Percentiles rank a stretch among this genome's conserved stretches.
These are phyloP conservation scores for Pterostichus madidus DNA, from an alignment of 2,888 invertebrate species.

Conservation along the genomic window DNA sequence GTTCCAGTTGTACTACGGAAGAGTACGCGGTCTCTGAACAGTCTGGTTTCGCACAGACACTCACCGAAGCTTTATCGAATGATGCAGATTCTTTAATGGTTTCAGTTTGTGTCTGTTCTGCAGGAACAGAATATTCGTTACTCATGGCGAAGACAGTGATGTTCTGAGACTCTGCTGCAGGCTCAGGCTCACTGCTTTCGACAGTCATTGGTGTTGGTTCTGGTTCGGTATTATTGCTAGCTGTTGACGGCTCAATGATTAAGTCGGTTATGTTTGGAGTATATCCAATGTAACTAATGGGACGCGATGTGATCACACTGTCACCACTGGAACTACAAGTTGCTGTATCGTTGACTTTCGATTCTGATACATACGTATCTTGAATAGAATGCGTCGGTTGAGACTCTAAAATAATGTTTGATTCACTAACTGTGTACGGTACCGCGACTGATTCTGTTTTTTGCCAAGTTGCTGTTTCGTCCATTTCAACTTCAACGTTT, in stretches of 20 bases:
- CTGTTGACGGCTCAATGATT: conserved; percentile 50
- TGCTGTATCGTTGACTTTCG: conserved; percentile 66
- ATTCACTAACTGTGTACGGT: conserved; percentile 71
- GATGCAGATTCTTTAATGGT: neutral
- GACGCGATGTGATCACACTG: conserved; percentile 71
- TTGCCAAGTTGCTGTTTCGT: conserved; percentile 76
- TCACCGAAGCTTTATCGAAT: no score
- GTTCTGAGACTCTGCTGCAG: conserved; percentile 37
- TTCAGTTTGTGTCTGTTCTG: conserved; percentile 31
- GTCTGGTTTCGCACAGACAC: neutral
- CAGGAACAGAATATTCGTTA: conserved; percentile 1
- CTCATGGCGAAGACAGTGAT: conserved; percentile 41
- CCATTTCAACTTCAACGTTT: conserved; percentile 80
- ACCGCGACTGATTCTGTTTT: conserved; percentile 73
- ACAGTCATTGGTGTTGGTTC: conserved; percentile 31
- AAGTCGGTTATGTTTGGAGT: conserved; percentile 59
- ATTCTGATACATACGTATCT: conserved; percentile 67
- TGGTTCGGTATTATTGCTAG: conserved; percentile 40
- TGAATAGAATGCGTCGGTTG: conserved; percentile 68
- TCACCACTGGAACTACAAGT: conserved; percentile 68
- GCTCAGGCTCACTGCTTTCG: conserved; percentile 17
- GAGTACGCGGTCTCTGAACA: conserved; percentile 32
- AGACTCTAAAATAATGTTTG: conserved; percentile 63
- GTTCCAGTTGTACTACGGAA: conserved; percentile 22
- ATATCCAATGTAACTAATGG: conserved; percentile 63